Evolutionary conservation across 2,797 vertebrate genomes (phyloP).

Genomic region (Sternotherus odoratus): DNA sequence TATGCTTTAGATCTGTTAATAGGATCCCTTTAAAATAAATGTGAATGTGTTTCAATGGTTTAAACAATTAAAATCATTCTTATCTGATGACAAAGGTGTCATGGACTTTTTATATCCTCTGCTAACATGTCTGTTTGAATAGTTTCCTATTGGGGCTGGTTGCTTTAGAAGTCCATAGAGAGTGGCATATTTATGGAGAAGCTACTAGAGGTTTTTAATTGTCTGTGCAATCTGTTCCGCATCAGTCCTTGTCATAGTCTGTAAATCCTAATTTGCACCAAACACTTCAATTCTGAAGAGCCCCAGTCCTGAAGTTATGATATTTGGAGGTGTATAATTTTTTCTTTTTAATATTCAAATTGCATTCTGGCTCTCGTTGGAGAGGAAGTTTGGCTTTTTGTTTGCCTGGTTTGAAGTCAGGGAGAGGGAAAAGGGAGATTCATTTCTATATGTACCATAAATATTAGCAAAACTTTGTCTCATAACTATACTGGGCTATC

Average conservation of each 20-base stretch:
- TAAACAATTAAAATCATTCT: not conserved
- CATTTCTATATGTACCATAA: not conserved
- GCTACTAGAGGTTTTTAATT: not conserved
- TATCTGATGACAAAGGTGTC: not conserved
- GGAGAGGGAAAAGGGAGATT: not conserved
- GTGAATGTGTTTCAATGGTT: conserved; percentile 48
- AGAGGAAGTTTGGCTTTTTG: not conserved
- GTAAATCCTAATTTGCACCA: not conserved
- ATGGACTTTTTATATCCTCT: not conserved
- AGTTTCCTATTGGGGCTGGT: not conserved
- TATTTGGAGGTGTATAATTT: not conserved
- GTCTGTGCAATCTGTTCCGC: not conserved
- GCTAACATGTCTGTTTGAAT: not conserved
- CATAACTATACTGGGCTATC: not conserved
- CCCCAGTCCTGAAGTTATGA: not conserved
- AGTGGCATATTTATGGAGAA: not conserved
- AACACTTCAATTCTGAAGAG: not conserved
- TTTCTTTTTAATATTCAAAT: not conserved
- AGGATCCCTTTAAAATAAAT: not conserved
- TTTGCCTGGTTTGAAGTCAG: not conserved
- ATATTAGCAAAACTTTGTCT: not conserved
- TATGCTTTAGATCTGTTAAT: conserved; percentile 25
- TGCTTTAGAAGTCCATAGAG: not conserved
- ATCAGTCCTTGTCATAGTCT: not conserved
- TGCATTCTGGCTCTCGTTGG: not conserved